Conservation (phyloP, 1,140 invertebrate species). For the Archivesica marissinica region DNA sequence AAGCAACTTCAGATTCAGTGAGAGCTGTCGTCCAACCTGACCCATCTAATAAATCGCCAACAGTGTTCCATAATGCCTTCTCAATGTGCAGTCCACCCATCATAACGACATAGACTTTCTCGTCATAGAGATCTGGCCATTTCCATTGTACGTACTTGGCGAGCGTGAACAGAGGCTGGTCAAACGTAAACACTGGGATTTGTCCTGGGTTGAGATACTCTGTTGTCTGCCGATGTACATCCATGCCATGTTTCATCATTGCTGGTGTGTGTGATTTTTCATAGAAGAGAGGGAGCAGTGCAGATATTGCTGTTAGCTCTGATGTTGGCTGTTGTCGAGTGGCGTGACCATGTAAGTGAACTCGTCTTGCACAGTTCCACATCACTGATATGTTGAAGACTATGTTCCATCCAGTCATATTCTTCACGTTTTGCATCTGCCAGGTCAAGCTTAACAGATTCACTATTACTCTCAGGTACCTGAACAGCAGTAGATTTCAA, state of each 20-base stretch:
- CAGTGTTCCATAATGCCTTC: constrained; percentile 15
- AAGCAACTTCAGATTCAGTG: constrained; percentile 46
- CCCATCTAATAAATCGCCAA: constrained; percentile 65
- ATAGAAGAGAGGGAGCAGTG: too few relatives aligned
- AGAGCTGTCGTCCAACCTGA: constrained; percentile 65
- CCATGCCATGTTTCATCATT: constrained; percentile 67
- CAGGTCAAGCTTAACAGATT: too few relatives aligned
- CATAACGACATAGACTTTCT: constrained; percentile 61
- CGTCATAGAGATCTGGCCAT: constrained; percentile 68
- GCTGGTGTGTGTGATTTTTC: too few relatives aligned
- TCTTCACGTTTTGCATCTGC: too few relatives aligned
- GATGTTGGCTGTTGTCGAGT: too few relatives aligned
- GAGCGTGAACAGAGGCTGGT: constrained; percentile 68
- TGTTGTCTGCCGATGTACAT: constrained; percentile 57
- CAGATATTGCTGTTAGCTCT: too few relatives aligned
- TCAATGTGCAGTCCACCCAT: constrained; percentile 56
- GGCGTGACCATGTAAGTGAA: too few relatives aligned
- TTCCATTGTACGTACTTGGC: constrained; percentile 66
- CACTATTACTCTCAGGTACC: too few relatives aligned
- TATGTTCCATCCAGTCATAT: too few relatives aligned
- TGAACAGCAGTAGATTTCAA: too few relatives aligned
- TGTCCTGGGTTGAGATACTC: constrained; percentile 67
- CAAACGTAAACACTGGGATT: constrained; percentile 59
- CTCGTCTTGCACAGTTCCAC: too few relatives aligned
- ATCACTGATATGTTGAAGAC: too few relatives aligned